Percentiles rank a stretch among this genome's conserved stretches.
Conservation (phyloP, 2,113 vertebrate genomes). For the Alectura lathami region DNA sequence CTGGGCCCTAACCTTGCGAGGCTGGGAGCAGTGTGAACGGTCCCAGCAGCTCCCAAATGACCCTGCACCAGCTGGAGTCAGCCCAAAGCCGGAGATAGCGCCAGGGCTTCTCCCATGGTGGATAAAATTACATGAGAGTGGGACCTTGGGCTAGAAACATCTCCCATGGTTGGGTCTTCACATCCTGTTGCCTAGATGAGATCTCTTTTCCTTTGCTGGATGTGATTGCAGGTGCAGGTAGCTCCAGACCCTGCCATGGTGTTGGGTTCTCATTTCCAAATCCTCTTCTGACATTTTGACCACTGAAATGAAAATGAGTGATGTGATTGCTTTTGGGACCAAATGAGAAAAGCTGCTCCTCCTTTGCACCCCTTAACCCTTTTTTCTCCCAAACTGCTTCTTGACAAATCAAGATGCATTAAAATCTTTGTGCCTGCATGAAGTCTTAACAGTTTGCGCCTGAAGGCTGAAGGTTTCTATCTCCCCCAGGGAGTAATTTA, state of each 20-base stretch:
- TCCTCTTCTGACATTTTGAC: background rate
- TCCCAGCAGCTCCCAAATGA: background rate
- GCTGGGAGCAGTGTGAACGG: background rate
- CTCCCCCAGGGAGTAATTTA: background rate
- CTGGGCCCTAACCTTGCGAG: background rate
- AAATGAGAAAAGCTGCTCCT: background rate
- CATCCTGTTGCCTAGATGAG: rapidly evolving
- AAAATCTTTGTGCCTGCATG: rapidly evolving
- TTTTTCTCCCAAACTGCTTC: background rate
- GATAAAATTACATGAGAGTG: background rate
- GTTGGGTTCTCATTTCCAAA: background rate
- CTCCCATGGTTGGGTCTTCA: background rate
- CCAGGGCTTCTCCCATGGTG: background rate
- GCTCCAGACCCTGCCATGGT: background rate
- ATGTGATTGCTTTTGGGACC: background rate
- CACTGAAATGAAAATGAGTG: background rate
- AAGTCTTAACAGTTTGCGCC: background rate
- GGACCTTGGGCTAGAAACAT: background rate
- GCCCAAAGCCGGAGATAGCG: rapidly evolving
- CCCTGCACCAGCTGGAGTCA: background rate
- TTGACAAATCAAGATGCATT: background rate
- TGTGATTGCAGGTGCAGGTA: background rate
- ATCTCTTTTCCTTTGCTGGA: background rate
- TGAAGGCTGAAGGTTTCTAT: background rate
- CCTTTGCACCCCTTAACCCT: background rate